Percentiles rank a stretch among this genome's conserved stretches.
Evolutionary conservation across 2,113 vertebrate genomes (phyloP).

Genomic region (Dermatemys mawii): DNA sequence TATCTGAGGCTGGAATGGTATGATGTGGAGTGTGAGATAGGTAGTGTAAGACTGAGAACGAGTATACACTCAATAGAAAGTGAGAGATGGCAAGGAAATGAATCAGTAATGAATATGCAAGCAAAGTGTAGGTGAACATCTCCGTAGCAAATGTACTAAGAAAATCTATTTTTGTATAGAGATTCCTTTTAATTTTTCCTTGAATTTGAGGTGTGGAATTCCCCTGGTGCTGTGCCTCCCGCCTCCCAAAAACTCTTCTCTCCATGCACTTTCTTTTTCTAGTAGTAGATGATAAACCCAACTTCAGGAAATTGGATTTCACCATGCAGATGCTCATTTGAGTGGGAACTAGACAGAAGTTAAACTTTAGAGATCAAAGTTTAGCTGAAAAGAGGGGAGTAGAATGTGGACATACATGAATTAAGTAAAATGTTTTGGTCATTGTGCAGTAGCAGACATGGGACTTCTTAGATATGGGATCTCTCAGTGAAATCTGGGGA

Average conservation of each 20-base stretch:
- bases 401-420: neutral
- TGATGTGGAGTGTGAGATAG: neutral
- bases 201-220: neutral
- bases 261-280: neutral
- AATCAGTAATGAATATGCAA: neutral
- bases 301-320: neutral
- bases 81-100: neutral
- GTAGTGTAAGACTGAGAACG: neutral
- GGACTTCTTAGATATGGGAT: neutral
- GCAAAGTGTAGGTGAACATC: neutral
- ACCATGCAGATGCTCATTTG: neutral
- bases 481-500: neutral
- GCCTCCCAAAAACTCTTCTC: neutral
- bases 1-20: neutral
- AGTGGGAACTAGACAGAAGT: neutral
- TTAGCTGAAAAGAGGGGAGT: accelerated
- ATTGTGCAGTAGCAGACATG: neutral
- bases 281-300: neutral
- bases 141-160: neutral
- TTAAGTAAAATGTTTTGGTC: neutral
- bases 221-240: too few species aligned
- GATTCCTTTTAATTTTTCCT: neutral
- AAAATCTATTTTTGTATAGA: neutral
- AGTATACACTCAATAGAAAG: neutral
- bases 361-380: neutral